Evolutionary conservation across 2,113 vertebrate genomes (phyloP).

Genomic region (Excalfactoria chinensis): DNA sequence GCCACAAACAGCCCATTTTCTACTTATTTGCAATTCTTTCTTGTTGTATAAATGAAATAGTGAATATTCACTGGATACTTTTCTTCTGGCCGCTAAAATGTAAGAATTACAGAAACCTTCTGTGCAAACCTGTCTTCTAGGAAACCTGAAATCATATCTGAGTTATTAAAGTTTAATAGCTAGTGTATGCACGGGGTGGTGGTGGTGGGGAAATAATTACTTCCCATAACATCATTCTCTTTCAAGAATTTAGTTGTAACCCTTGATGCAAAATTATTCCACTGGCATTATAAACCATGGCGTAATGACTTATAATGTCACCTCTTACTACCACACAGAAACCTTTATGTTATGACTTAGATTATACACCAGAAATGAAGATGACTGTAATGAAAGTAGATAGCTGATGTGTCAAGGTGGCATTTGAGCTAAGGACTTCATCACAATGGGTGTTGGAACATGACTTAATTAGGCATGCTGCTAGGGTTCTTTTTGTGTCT

Average conservation of each 20-base stretch:
- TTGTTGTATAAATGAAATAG: background rate
- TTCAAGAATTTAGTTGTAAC: conserved; percentile 37
- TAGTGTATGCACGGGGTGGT: background rate
- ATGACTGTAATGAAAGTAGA: background rate
- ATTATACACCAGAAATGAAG: conserved; percentile 12
- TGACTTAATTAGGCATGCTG: background rate
- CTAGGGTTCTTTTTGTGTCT: background rate
- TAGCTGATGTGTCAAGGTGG: background rate
- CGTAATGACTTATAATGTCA: conserved; percentile 27
- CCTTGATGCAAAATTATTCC: conserved; percentile 43
- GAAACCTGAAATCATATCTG: background rate
- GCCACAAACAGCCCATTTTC: background rate
- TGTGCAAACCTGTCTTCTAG: background rate
- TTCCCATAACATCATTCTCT: conserved; percentile 23
- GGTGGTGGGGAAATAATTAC: background rate
- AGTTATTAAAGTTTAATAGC: conserved; percentile 41
- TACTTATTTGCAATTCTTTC: background rate
- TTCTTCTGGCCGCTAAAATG: background rate
- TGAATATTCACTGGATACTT: background rate
- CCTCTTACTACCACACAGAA: background rate
- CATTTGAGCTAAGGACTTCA: background rate
- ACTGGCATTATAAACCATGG: conserved; percentile 29
- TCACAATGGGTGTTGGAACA: background rate
- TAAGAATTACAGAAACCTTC: background rate
- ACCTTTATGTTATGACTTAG: conserved; percentile 36